Evolutionary conservation across 2,113 vertebrate genomes (phyloP).

Genomic region (Argyrosomus japonicus): DNA sequence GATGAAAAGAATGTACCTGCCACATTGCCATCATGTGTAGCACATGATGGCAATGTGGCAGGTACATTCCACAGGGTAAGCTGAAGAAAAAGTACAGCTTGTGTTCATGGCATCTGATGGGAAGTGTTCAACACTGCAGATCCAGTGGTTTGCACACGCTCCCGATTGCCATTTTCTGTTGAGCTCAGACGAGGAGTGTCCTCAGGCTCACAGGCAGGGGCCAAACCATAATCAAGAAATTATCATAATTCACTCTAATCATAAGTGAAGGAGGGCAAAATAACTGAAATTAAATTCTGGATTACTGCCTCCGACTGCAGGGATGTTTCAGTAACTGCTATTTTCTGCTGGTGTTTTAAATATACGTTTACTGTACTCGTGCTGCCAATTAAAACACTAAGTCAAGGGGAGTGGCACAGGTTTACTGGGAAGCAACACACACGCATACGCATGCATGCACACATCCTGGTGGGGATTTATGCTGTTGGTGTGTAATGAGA

Average conservation of each 20-base stretch:
- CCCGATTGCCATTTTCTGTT: constrained; percentile 52
- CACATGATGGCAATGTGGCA: no score
- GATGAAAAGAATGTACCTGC: constrained; percentile 12
- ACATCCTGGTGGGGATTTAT: constrained; percentile 55
- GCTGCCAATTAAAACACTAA: constrained; percentile 68
- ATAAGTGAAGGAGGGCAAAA: constrained; percentile 78
- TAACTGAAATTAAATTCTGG: constrained; percentile 76
- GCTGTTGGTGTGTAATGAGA: constrained; percentile 63
- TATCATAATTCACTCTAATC: constrained; percentile 88
- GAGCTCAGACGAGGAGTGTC: constrained; percentile 70
- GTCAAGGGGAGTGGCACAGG: constrained; percentile 63
- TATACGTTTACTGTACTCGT: constrained; percentile 63
- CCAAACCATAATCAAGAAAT: constrained; percentile 84
- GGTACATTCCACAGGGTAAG: constrained; percentile 8
- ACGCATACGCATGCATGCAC: constrained; percentile 26
- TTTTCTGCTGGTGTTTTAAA: constrained; percentile 69
- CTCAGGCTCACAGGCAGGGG: constrained; percentile 79
- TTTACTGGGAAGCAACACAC: constrained; percentile 49
- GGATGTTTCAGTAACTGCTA: constrained; percentile 62
- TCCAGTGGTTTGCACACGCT: constrained; percentile 42
- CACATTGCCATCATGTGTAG: constrained; percentile 8
- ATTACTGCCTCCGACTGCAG: constrained; percentile 68
- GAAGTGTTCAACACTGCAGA: constrained; percentile 35
- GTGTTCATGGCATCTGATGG: constrained; percentile 40
- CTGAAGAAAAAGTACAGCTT: constrained; percentile 16